phyloP scores from a whole-genome alignment of 64 coral and sea anemone genomes.

The Montipora capricornis region DNA sequence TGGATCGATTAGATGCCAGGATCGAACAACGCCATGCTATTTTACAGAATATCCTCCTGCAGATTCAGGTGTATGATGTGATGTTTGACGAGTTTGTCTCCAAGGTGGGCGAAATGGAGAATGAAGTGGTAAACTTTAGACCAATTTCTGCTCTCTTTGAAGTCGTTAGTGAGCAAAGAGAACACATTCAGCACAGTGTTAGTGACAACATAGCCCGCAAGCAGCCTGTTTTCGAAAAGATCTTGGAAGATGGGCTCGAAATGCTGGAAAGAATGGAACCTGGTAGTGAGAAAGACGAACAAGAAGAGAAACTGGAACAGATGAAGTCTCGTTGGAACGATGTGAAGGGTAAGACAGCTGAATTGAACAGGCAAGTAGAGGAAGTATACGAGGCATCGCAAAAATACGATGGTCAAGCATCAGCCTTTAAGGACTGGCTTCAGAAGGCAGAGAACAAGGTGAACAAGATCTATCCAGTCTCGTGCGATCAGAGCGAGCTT shows the following conservation, averaged over 20 bases:
- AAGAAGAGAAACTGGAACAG: constrained; percentile 65
- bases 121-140: constrained; percentile 69
- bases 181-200: constrained; percentile 65
- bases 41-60: constrained; percentile 75
- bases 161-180: constrained; percentile 80
- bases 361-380: constrained; percentile 59
- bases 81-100: constrained; percentile 50
- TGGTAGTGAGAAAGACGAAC: constrained; percentile 84
- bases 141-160: constrained; percentile 91
- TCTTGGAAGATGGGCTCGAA: constrained; percentile 88
- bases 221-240: constrained; percentile 88
- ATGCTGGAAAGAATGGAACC: constrained; percentile 85
- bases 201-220: constrained; percentile 70
- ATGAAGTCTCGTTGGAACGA: constrained; percentile 71
- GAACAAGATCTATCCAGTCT: constrained; percentile 63
- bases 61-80: constrained; percentile 85
- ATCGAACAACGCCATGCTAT: constrained; percentile 79
- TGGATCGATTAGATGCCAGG: constrained; percentile 81
- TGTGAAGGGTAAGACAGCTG: constrained; percentile 69
- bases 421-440: constrained; percentile 83
- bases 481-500: constrained; percentile 68
- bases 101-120: constrained; percentile 69
- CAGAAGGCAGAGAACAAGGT: constrained; percentile 86
- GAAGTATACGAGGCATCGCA: constrained; percentile 77
- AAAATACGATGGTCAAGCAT: constrained; percentile 68